These are phyloP conservation scores for Neogobius melanostomus DNA, from an alignment of 2,113 vertebrate genomes.

Conservation along the genomic window DNA sequence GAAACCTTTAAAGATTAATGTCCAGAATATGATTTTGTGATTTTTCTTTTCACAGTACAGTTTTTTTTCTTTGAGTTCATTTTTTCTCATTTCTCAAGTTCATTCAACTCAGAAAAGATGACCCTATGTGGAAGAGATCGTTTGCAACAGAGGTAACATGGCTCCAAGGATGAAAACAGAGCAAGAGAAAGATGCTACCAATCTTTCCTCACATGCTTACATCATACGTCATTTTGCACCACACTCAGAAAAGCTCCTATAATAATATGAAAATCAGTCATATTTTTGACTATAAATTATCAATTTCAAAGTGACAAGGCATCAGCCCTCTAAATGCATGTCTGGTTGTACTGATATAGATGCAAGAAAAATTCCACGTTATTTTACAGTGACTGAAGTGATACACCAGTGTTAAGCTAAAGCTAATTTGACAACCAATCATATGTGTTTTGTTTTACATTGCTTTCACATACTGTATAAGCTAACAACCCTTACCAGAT, in stretches of 20 bases:
- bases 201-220: conserved; percentile 12
- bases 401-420: conserved; percentile 65
- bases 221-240: conserved; percentile 19
- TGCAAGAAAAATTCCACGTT: conserved; percentile 31
- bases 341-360: conserved; percentile 1
- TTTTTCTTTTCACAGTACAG: conserved; percentile 56
- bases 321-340: conserved; percentile 12
- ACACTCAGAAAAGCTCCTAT: conserved; percentile 14
- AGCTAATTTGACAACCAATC: conserved; percentile 32
- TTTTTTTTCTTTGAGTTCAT: conserved; percentile 49
- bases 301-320: neutral
- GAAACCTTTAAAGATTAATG: conserved; percentile 82
- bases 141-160: conserved; percentile 31
- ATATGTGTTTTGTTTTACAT: conserved; percentile 18
- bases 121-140: conserved; percentile 35
- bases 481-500: conserved; percentile 13
- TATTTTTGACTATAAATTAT: neutral
- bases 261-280: neutral
- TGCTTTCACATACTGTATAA: conserved; percentile 27
- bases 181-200: conserved; percentile 16
- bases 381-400: conserved; percentile 25
- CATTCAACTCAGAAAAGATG: conserved; percentile 46
- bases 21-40: conserved; percentile 70
- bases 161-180: conserved; percentile 31
- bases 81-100: conserved; percentile 23